Conservation (phyloP, 2,113 vertebrate genomes). For the Apteryx mantelli region DNA sequence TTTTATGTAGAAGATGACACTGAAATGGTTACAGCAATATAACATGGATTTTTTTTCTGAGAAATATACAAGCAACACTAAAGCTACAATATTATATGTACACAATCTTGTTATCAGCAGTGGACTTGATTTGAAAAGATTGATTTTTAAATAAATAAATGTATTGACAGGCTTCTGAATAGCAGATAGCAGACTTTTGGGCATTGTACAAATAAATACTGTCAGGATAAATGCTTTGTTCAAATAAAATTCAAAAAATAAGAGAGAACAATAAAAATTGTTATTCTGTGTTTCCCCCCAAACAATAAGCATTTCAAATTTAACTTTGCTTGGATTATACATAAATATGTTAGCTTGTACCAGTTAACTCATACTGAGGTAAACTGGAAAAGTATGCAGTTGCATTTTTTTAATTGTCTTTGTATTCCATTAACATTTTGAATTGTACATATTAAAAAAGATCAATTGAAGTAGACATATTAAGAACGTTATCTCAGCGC, state of each 20-base stretch:
- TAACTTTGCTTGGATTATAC: neutral
- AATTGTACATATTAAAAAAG: neutral
- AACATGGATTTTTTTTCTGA: neutral
- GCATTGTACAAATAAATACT: neutral
- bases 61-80: neutral
- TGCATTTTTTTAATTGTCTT: neutral
- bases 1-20: neutral
- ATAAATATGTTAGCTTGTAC: neutral
- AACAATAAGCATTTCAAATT: neutral
- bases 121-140: neutral
- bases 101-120: neutral
- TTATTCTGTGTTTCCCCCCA: neutral
- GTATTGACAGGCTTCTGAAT: neutral
- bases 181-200: neutral
- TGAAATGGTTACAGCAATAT: neutral
- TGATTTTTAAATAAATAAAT: conserved; percentile 10
- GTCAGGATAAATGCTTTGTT: neutral
- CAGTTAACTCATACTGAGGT: neutral
- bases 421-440: neutral
- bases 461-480: neutral
- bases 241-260: neutral
- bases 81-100: neutral
- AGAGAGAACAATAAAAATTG: neutral
- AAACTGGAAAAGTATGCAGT: neutral
- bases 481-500: neutral